These are phyloP conservation scores for Nansenia antarctica DNA, from an alignment of 2,113 vertebrate genomes.

Conservation along the genomic window DNA sequence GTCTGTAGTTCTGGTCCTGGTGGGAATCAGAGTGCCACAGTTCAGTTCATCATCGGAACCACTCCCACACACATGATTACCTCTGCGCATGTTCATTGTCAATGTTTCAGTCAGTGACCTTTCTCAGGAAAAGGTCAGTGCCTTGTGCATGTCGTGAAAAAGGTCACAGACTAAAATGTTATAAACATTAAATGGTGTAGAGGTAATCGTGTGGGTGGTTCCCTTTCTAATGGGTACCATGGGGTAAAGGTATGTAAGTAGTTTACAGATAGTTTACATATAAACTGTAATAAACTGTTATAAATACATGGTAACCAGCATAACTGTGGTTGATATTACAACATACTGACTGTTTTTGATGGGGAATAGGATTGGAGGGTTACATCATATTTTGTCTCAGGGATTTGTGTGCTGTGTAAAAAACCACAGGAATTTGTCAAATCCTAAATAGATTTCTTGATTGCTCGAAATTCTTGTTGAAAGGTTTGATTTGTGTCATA, in stretches of 20 bases:
- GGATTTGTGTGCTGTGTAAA: not conserved
- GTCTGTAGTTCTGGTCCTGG: not conserved
- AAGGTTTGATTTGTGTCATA: not conserved
- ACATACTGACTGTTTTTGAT: too few relatives aligned
- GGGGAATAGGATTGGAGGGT: too few relatives aligned
- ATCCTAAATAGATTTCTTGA: not conserved
- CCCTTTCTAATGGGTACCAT: too few relatives aligned
- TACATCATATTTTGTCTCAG: not conserved
- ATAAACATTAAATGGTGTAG: not conserved
- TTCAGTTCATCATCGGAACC: not conserved
- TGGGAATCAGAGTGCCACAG: not conserved
- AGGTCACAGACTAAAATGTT: too few relatives aligned
- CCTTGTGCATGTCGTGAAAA: not conserved
- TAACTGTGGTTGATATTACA: too few relatives aligned
- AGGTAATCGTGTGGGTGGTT: not conserved
- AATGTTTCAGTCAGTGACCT: not conserved
- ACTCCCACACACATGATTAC: not conserved
- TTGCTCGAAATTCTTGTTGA: not conserved
- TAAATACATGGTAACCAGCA: too few relatives aligned
- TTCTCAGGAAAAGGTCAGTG: not conserved
- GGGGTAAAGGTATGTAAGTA: too few relatives aligned
- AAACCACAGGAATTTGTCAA: not conserved
- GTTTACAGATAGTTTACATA: too few relatives aligned
- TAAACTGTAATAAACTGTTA: too few relatives aligned
- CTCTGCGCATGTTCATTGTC: not conserved